phyloP scores from a whole-genome alignment of 2,888 invertebrate species.

The Elegia similella region DNA sequence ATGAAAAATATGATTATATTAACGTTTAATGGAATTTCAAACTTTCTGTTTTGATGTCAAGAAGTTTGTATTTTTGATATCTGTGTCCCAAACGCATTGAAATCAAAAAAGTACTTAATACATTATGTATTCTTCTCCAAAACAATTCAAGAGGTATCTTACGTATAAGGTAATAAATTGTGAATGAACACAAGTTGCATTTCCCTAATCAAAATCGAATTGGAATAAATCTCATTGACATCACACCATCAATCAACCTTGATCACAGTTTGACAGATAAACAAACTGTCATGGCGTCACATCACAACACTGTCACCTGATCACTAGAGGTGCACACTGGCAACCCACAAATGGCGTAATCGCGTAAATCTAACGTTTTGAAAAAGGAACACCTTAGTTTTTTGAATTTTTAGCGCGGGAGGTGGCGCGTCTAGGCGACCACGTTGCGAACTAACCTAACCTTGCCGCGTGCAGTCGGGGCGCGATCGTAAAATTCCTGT shows the following conservation, averaged over 20 bases:
- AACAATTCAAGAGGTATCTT: no score
- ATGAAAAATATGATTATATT: no score
- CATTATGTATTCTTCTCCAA: no score
- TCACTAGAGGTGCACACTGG: conserved; percentile 13
- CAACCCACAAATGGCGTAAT: background rate
- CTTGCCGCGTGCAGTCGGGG: conserved; percentile 62
- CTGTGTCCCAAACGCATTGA: background rate
- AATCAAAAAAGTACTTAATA: no score
- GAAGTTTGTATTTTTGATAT: no score
- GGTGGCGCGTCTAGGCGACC: conserved; percentile 70
- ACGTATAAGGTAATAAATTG: no score
- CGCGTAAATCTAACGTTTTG: background rate
- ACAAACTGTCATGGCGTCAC: conserved; percentile 31
- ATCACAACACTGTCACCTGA: conserved; percentile 16
- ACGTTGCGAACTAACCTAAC: conserved; percentile 79
- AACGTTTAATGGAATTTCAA: no score
- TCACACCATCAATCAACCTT: background rate
- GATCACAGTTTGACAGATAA: conserved; percentile 18
- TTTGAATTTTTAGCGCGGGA: conserved; percentile 49
- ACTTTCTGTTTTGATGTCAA: no score
- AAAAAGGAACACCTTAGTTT: conserved; percentile 29
- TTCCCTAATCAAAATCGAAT: conserved; percentile 18
- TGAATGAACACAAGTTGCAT: conserved; percentile 46
- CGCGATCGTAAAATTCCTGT: conserved; percentile 50
- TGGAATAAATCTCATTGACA: conserved; percentile 10